phyloP scores from a whole-genome alignment of 2,797 vertebrate species.

The Intellagama lesueurii region DNA sequence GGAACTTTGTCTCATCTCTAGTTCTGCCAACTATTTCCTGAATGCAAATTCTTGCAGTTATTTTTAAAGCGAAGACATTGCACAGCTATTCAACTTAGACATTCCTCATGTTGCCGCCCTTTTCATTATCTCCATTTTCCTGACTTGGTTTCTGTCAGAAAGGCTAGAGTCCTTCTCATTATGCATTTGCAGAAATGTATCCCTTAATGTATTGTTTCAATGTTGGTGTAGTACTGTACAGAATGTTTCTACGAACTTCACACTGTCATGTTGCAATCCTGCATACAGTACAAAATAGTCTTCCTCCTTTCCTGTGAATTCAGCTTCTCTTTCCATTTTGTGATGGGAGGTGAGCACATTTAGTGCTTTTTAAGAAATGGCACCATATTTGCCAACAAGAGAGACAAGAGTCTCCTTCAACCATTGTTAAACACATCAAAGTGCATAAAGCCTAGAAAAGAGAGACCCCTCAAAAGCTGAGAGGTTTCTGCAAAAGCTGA shows the following conservation, averaged over 20 bases:
- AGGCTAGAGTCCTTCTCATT: background rate
- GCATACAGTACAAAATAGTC: background rate
- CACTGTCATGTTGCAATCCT: background rate
- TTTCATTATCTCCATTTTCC: background rate
- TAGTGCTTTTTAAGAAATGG: background rate
- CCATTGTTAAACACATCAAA: background rate
- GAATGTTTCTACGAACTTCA: background rate
- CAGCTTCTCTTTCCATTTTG: background rate
- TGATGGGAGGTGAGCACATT: background rate
- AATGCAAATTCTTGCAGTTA: background rate
- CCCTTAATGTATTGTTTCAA: background rate
- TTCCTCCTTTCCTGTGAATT: background rate
- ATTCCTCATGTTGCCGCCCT: background rate
- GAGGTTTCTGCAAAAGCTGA: background rate
- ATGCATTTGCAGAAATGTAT: background rate
- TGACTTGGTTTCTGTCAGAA: background rate
- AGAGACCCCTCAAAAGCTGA: background rate
- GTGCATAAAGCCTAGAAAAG: background rate
- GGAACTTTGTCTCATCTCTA: background rate
- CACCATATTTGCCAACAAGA: background rate
- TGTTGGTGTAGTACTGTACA: background rate
- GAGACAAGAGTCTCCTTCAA: background rate
- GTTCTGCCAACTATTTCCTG: background rate
- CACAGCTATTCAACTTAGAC: background rate
- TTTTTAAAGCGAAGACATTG: background rate